phyloP scores from a whole-genome alignment of 2,113 vertebrate species.

The Larimichthys polyactis region DNA sequence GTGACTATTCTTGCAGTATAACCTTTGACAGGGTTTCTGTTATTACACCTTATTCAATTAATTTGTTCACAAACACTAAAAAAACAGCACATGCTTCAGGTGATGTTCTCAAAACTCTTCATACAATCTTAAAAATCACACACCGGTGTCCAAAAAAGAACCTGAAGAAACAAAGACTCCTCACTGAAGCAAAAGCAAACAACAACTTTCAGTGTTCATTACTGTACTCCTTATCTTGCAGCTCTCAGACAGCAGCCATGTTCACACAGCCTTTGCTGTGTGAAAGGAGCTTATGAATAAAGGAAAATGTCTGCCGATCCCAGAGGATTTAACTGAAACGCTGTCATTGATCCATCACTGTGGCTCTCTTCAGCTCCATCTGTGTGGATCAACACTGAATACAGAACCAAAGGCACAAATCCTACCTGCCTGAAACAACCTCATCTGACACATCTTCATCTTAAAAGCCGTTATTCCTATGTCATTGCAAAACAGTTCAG shows the following conservation, averaged over 20 bases:
- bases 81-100: background rate
- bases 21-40: background rate
- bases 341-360: conserved; percentile 31
- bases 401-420: background rate
- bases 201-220: background rate
- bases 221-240: background rate
- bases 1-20: no score
- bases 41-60: no score
- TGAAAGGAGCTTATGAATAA: conserved; percentile 61
- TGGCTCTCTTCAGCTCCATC: background rate
- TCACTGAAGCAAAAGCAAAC: background rate
- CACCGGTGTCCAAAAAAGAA: background rate
- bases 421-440: background rate
- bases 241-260: conserved; percentile 15
- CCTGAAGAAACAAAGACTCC: background rate
- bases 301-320: conserved; percentile 49
- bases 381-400: background rate
- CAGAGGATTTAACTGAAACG: conserved; percentile 43
- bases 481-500: conserved; percentile 10
- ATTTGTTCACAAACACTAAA: background rate
- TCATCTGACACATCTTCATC: background rate
- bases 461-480: background rate
- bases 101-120: background rate
- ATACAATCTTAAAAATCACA: background rate
- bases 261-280: conserved; percentile 40